These are phyloP conservation scores for Apodemus sylvaticus DNA, from an alignment of 2,113 vertebrate genomes.

Conservation along the genomic window DNA sequence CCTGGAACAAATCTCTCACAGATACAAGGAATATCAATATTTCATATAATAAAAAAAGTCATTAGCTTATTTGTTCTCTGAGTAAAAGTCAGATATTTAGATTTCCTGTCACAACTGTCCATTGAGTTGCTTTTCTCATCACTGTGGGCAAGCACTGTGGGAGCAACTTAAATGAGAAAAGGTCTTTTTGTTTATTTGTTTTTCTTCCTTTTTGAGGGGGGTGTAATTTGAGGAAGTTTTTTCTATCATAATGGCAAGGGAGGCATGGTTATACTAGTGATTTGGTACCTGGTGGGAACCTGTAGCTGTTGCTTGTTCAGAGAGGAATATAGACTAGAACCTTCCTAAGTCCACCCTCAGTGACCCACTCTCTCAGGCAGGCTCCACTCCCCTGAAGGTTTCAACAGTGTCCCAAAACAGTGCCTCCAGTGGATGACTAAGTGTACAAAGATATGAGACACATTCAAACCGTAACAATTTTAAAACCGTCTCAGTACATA, in stretches of 20 bases:
- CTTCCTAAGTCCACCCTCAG: background rate
- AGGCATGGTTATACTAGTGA: background rate
- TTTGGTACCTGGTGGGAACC: background rate
- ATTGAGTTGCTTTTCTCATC: background rate
- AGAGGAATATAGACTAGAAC: background rate
- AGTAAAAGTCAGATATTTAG: background rate
- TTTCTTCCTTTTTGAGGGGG: too few relatives aligned
- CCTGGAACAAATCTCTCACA: background rate
- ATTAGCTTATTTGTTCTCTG: background rate
- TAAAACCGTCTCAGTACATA: background rate
- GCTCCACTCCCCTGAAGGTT: background rate
- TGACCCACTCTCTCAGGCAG: background rate
- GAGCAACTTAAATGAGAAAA: too few relatives aligned
- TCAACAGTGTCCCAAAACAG: background rate
- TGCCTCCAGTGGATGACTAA: background rate
- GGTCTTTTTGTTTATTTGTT: too few relatives aligned
- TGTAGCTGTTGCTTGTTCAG: background rate
- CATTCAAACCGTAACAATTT: background rate
- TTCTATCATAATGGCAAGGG: background rate
- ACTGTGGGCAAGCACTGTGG: background rate
- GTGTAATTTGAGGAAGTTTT: background rate
- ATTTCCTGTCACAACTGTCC: background rate
- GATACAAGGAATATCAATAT: background rate
- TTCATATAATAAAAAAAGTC: background rate
- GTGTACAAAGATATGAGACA: background rate